Percentiles rank a stretch among this genome's conserved stretches.
Evolutionary conservation across 2,888 invertebrate genomes (phyloP).

Genomic region (Hyposoter dolosus): DNA sequence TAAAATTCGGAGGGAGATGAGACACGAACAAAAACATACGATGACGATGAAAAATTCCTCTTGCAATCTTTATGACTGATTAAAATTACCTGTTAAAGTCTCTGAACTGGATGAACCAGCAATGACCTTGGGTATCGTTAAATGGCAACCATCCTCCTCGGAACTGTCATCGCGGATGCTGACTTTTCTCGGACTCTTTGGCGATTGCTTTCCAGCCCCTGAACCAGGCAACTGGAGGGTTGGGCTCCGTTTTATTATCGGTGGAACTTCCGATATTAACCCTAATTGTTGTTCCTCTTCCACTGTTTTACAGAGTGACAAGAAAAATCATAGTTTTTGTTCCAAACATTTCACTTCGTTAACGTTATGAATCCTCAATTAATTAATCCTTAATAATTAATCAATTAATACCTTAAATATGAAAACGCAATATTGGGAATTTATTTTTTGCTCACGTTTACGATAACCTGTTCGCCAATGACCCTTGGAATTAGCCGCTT

Average conservation of each 20-base stretch:
- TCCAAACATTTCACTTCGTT: not conserved
- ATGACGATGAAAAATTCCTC: not conserved
- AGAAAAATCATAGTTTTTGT: not conserved
- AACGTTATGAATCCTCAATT: not conserved
- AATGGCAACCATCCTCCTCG: conserved; percentile 88
- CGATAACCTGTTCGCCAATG: conserved; percentile 89
- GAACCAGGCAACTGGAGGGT: conserved; percentile 73
- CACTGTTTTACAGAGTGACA: conserved; percentile 78
- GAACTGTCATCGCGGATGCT: conserved; percentile 85
- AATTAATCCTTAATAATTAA: not conserved
- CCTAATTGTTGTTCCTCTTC: conserved; percentile 85
- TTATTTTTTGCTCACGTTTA: conserved; percentile 86
- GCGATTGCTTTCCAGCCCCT: conserved; percentile 71
- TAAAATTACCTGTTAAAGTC: conserved; percentile 89
- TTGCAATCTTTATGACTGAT: not conserved
- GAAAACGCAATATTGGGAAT: conserved; percentile 27
- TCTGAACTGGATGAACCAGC: conserved; percentile 91
- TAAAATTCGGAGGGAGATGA: not conserved
- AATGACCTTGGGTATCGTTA: conserved; percentile 91
- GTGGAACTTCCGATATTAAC: conserved; percentile 81
- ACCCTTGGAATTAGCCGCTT: conserved; percentile 79
- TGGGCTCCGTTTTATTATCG: conserved; percentile 79
- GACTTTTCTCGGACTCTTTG: conserved; percentile 81
- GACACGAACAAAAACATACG: not conserved
- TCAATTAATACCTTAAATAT: not conserved